A percentile compares a stretch with the other conserved stretches of the same genome.
Conservation (phyloP, 1,140 invertebrate species). For the Drosophila bipectinata region DNA sequence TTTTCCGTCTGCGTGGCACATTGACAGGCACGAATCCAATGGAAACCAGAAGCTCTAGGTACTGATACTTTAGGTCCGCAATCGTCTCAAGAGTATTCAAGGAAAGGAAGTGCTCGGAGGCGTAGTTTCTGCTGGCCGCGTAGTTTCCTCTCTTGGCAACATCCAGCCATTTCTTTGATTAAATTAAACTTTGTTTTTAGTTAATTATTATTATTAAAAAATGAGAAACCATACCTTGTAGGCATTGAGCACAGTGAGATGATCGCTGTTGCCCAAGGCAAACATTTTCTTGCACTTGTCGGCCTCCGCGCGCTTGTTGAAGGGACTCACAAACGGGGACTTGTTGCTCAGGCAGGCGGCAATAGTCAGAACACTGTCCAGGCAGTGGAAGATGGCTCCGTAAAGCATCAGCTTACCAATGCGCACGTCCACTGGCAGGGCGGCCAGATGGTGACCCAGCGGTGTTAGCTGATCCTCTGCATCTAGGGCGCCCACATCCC, state of each 20-base stretch:
- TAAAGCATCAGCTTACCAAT: slow-evolving; percentile 96
- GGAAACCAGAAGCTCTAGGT: slow-evolving; percentile 91
- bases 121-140: slow-evolving; percentile 88
- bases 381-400: slow-evolving; percentile 95
- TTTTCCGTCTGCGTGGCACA: slow-evolving; percentile 85
- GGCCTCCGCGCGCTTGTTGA: slow-evolving; percentile 89
- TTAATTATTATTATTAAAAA: too few species aligned
- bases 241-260: slow-evolving; percentile 91
- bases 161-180: slow-evolving; percentile 89
- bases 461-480: slow-evolving; percentile 91
- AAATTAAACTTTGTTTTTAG: too few species aligned
- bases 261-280: slow-evolving; percentile 90
- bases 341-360: slow-evolving; percentile 95
- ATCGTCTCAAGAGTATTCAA: slow-evolving; percentile 89
- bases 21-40: slow-evolving; percentile 91
- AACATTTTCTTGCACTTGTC: slow-evolving; percentile 90
- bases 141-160: slow-evolving; percentile 85
- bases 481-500: slow-evolving; percentile 95
- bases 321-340: slow-evolving; percentile 91
- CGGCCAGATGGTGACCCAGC: slow-evolving; percentile 94
- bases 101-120: slow-evolving; percentile 91
- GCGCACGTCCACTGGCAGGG: slow-evolving; percentile 95
- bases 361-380: slow-evolving; percentile 97
- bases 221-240: slow-evolving; percentile 86
- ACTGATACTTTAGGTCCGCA: slow-evolving; percentile 92